Base-by-base conservation (phyloP, 2,113 vertebrate genomes). In the Pluvialis apricaria region DNA sequence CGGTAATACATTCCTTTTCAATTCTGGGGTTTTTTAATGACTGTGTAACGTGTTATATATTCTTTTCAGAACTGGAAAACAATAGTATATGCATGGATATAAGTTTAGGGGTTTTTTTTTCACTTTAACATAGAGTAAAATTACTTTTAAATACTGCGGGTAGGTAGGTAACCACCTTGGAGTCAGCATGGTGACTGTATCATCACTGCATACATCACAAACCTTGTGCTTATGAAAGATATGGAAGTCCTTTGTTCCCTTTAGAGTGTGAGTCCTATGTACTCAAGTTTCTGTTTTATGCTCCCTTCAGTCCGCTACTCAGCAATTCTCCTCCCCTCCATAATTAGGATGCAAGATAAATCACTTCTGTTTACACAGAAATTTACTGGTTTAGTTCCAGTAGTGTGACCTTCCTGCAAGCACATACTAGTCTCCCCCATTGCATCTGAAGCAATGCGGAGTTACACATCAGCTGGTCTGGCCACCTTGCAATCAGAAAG, bases 1-100 rank as follows among this genome's bases (percentile, higher is more conserved):
- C 0, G 0, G 6, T 55, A 76, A 68, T 26, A 47, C 2, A 45
- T 22, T 65, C 1, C 45, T 80, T 85, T 76, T 66, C 13, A 76
- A 58, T 72, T 62, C 18, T 11, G 28, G 17, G 11, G 0, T 0
- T 1, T 24, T 72, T 61, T 24, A 52, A 40, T n/a, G 13, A 38
- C 34, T n/a, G 4, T n/a, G 17, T n/a, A 22, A 79, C 11, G 0
- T 45, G 70, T 44, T 51, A 25, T 21, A 10, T 11, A 54, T 16
- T 85, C 10, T 62, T 77, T 71, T 42, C 60, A 81, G 45, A 90
- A 57, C 19, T 75, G 15, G 15, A 75, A 85, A 66, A 47, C 34
- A 69, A 28, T 14, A 26, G 13, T 10, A 38, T 60, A 38, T 28
- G 12, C 14, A 40, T 28, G 24, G 49, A 52, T 87, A 82, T 51